Base-by-base conservation (phyloP, 2,888 invertebrate species). In the Sminthurides aquaticus region DNA sequence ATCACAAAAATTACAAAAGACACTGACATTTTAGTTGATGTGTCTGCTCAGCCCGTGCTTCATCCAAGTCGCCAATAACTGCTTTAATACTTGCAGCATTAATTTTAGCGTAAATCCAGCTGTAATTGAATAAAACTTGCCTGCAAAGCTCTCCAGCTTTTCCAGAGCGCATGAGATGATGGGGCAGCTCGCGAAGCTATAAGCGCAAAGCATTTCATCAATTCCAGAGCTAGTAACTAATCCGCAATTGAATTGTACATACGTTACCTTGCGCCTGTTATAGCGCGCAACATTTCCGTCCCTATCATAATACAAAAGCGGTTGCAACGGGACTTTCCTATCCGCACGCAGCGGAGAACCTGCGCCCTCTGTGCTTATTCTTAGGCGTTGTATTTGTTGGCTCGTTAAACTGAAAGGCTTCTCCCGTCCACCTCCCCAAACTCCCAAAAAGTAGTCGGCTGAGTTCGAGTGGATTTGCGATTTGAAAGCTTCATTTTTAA, bases 401-500 rank as follows among this genome's bases (percentile, higher is more conserved):
- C 97, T 96, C 0, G 96, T 96, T 76, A 91, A 98, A 76, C 92
- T 94, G 76, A 95, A 97, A 0, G 83, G 83, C 76, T 98, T 98
- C 0, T 94, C 89, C 26, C 82, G 85, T 0, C 95, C 96, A 0
- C 93, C 91, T 1, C 95, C 96, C 95, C 95, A 96, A 63, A 92
- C 92, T 0, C 96, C 96, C 27, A 96, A 81, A 78, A 94, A 98
- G 78, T 97, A 98, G 80, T 98, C 97, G 1, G 97, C 95, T 71
- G 96, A 93, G 83, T 91, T 91, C 0, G 95, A 94, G 78, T 98
- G 97, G 77, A 96, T 95, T 78, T 94, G 93, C 80, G 88, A 88
- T 0, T 93, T 91, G 87, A 94, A 91, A 79, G 95, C 95, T 85
- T 93, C 88, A 76, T 98, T 96, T 79, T 93, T 93, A 81, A 98